Conservation (phyloP, 1,140 invertebrate species). For the Pachyrhynchus sulphureomaculatus region DNA sequence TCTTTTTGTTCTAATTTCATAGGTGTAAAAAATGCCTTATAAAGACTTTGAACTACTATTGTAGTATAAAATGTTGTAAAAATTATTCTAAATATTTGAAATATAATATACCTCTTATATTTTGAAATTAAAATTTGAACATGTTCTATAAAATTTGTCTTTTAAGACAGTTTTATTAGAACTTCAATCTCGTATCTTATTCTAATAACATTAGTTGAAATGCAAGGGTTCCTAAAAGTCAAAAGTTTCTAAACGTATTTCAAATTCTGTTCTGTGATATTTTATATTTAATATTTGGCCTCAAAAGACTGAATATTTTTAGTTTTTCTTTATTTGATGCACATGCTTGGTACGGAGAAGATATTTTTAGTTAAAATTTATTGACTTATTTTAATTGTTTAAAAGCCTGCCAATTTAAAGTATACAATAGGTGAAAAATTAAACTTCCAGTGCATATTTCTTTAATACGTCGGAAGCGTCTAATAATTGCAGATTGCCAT, state of each 20-base stretch:
- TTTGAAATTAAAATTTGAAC: too few species aligned
- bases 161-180: neutral
- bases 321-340: slow-evolving; percentile 5
- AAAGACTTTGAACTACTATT: too few species aligned
- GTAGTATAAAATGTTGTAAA: too few species aligned
- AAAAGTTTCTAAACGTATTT: slow-evolving; percentile 37
- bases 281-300: slow-evolving; percentile 16
- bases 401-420: neutral
- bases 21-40: too few species aligned
- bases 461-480: too few species aligned
- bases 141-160: neutral
- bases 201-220: slow-evolving; percentile 22
- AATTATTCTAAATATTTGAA: too few species aligned
- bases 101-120: too few species aligned
- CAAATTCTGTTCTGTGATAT: slow-evolving; percentile 33
- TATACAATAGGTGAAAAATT: neutral
- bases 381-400: neutral
- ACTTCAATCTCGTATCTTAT: neutral
- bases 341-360: too few species aligned
- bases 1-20: too few species aligned
- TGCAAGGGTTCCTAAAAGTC: slow-evolving; percentile 36
- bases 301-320: slow-evolving; percentile 29
- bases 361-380: neutral
- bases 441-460: too few species aligned
- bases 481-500: too few species aligned